Conservation (phyloP, 2,113 vertebrate genomes). For the Proteles cristata region DNA sequence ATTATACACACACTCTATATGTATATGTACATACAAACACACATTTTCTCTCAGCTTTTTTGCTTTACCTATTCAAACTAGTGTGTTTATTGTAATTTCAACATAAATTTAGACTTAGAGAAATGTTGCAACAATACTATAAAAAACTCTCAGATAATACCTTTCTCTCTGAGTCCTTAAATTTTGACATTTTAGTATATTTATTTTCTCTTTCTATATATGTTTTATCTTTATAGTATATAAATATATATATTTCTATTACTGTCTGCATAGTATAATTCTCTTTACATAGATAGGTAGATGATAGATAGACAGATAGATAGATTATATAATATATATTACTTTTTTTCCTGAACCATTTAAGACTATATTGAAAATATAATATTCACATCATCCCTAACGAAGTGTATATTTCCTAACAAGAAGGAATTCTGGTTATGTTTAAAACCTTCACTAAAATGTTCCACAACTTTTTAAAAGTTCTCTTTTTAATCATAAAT, state of each 20-base stretch:
- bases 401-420: not conserved
- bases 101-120: conserved; percentile 27
- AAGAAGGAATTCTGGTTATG: not conserved
- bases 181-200: conserved; percentile 34
- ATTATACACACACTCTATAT: not conserved
- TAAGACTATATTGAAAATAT: conserved; percentile 33
- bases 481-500: not conserved
- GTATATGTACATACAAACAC: not conserved
- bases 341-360: not conserved
- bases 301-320: not conserved
- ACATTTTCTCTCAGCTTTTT: not conserved
- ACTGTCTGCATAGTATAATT: not conserved
- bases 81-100: not conserved
- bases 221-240: not conserved
- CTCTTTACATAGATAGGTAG: too few relatives aligned
- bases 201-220: not conserved
- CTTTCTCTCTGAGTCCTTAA: not conserved
- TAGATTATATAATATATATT: not conserved
- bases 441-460: conserved; percentile 11
- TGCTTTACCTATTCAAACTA: conserved; percentile 13
- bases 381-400: not conserved
- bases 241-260: not conserved
- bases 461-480: not conserved
- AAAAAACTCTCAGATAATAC: not conserved
- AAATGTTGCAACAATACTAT: conserved; percentile 6